phyloP scores from a whole-genome alignment of 2,113 vertebrate species.

The Thryonomys swinderianus region DNA sequence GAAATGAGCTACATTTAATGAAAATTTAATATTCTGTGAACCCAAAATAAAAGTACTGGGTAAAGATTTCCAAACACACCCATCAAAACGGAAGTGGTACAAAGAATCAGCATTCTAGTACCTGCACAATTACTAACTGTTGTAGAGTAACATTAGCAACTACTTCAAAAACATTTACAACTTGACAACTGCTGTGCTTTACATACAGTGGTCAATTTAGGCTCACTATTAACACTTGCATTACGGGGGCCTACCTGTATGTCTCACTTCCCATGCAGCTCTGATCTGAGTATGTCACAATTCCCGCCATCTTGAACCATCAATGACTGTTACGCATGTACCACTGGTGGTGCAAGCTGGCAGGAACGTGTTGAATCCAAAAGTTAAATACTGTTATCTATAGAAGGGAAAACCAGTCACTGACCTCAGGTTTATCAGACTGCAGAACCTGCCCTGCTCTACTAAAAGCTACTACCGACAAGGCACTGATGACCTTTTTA shows the following conservation, averaged over 20 bases:
- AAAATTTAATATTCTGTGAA: neutral
- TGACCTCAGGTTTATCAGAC: neutral
- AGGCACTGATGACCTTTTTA: neutral
- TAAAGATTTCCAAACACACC: neutral
- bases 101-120: neutral
- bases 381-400: neutral
- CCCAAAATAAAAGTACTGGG: neutral
- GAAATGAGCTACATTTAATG: conserved; percentile 37
- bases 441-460: neutral
- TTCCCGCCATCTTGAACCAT: neutral
- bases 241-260: neutral
- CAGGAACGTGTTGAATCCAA: neutral
- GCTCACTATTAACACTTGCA: neutral
- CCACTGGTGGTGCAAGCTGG: neutral
- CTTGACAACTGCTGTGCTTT: neutral
- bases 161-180: neutral
- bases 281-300: neutral
- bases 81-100: neutral
- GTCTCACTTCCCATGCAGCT: neutral
- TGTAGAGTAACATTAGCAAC: neutral
- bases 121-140: neutral
- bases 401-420: neutral
- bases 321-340: neutral
- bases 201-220: neutral
- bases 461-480: neutral